Evolutionary conservation across 1,140 invertebrate species (phyloP), one percentile per base, ranked within the genome.

Genomic region (Sinella curviseta): DNA sequence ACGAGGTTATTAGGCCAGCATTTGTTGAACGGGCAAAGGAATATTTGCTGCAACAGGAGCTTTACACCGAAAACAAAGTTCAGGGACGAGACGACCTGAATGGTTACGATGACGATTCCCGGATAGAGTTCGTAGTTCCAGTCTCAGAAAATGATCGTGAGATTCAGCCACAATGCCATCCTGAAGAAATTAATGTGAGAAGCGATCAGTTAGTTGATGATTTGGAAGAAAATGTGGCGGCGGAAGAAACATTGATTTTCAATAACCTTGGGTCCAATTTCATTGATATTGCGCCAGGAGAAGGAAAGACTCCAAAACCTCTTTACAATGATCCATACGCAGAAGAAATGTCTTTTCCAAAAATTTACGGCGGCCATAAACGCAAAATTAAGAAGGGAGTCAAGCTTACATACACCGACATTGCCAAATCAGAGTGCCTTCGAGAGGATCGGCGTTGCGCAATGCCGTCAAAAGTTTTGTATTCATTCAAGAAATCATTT

Each of bases 321-420:
- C 12, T 80, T 1, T 20, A 28, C 16, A 14, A n/a, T 16, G 79
- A 80, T 65, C n/a, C 12, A 28, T 0, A 84, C 83, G 84, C 81
- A 33, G 82, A 84, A 80, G 80, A 82, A 78, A 60, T 85, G 60
- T 81, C 83, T 1, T 85, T 85, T 83, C 84, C 83, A 48, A 70
- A 76, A 30, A 85, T 85, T 76, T 85, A 84, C 70, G 77, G 73
- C 48, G 85, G 85, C 28, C 30, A 81, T 54, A 24, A 67, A 57
- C 55, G 76, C 73, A 73, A 76, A 3, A 55, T 78, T 57, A 65
- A 78, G 78, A 60, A 77, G 82, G 55, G 76, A 80, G 39, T 80
- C 70, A 81, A 54, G 55, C 26, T 80, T 8, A 55, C 79, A 1
- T 70, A 77, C 26, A 77, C 79, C 4, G 79, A 80, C 34, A 70